Evolutionary conservation across 2,888 invertebrate species (phyloP), one percentile per base, ranked within the genome.

Genomic region (Macrophya alboannulata): DNA sequence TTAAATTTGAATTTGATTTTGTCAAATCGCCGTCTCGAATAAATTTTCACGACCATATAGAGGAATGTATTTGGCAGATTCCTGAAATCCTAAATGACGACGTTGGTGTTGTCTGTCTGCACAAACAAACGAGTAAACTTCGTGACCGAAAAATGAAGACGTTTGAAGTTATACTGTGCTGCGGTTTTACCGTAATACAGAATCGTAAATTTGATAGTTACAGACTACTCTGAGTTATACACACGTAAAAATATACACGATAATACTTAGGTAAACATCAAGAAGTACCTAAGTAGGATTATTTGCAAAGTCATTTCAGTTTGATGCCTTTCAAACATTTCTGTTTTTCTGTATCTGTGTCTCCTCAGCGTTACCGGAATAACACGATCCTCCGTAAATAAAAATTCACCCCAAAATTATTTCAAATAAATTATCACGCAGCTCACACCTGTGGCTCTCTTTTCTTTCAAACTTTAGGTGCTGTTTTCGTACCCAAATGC

Each of bases 131-230:
- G 55, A 77, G 55, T n/a, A 55, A 15, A 6, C 77, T 51, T 51
- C 55, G 55, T 77, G 51, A 55, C 51, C 45, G 55, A 55, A 43
- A 77, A 62, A 59, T 59, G 21, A 62, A 62, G 48, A 45, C n/a
- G 74, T 74, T 37, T n/a, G 6, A 77, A 48, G 51, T n/a, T n/a
- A n/a, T 51, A 21, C 40, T 17, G 37, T n/a, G n/a, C 31, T 59
- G 62, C 81, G 81, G 62, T 59, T 81, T 81, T 40, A 81, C 81
- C 81, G 81, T 81, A 81, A 81, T 81, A 51, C 3, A 37, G 0
- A 51, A 77, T 31, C 72, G 72, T 45, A 77, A 51, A 55, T 77
- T 77, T 37, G 12, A 77, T 43, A 45, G 43, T 25, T 45, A 45
- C 43, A 45, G 43, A 4, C 31, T 43, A 74, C 43, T 74, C n/a